These are phyloP conservation scores for Limosa lapponica DNA, from an alignment of 2,797 vertebrate species.

Conservation along the genomic window DNA sequence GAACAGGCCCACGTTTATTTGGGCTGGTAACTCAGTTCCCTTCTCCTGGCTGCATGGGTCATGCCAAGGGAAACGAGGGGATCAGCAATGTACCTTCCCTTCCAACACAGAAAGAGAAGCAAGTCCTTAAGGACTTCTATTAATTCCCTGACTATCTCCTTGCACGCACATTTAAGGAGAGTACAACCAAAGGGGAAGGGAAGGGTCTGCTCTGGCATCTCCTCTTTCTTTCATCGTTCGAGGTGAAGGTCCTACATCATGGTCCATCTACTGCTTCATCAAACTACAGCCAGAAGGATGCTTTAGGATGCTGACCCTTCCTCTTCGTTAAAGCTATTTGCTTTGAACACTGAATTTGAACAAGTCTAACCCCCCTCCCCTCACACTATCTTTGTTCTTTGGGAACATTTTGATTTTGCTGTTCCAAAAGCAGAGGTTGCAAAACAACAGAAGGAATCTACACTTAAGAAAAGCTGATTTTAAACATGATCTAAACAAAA, in stretches of 20 bases:
- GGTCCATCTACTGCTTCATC: background rate
- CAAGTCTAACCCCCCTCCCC: background rate
- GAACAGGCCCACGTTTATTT: background rate
- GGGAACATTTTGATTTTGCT: conserved; percentile 6
- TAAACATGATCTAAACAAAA: background rate
- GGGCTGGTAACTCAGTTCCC: background rate
- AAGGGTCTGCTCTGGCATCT: background rate
- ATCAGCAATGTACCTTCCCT: background rate
- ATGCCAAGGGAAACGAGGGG: conserved; percentile 9
- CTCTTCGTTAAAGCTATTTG: background rate
- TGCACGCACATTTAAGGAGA: background rate
- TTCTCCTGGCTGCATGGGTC: background rate
- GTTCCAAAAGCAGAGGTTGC: conserved; percentile 17
- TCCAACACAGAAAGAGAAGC: background rate
- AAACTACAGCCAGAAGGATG: background rate
- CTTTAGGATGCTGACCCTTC: background rate
- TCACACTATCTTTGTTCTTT: background rate
- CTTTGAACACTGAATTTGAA: background rate
- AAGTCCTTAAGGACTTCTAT: background rate
- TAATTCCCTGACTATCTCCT: background rate
- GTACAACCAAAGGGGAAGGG: background rate
- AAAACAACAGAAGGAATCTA: conserved; percentile 31
- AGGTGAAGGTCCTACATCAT: background rate
- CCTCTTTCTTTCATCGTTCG: background rate
- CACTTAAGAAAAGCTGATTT: background rate